Evolutionary conservation across 2,797 vertebrate species (phyloP), one percentile per base, ranked within the genome.

Genomic region (Leptodactylus fallax): DNA sequence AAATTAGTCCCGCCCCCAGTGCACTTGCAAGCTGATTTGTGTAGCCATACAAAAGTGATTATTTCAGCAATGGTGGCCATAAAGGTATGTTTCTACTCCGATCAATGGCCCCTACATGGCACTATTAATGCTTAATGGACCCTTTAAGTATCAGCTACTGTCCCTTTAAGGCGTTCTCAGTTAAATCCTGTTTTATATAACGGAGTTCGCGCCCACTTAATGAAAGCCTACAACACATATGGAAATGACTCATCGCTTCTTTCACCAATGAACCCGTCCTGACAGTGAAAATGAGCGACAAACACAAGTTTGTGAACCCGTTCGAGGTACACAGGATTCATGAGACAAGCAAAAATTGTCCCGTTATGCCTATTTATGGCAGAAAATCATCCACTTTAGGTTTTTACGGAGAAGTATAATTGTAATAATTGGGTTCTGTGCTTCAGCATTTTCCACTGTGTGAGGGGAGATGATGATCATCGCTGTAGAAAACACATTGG

Each of bases 171-270:
- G 16, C 36, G 45, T 63, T 61, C 67, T 76, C 69, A 61, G 61
- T 49, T 61, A 80, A 80, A 61, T 49, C 12, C 16, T 4, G 9
- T 23, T n/a, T 47, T 45, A 80, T 61, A n/a, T 80, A 61, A 47
- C 6, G 45, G 27, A 21, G 17, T 27, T 47, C 0, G 60, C 84
- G 12, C 84, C 74, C 72, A 61, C 21, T 17, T 76, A 60, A 76
- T 77, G 61, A 78, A 85, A 63, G 56, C 83, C 81, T 69, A 69
- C 81, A 69, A 82, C 21, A 69, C 81, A 82, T 82, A 82, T 82
- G 81, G 81, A 69, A 69, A 19, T 82, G 81, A 82, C n/a, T 82
- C 81, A 82, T 21, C 81, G 21, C 63, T 67, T 4, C 36, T 1
- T 53, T 69, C 11, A 53, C 49, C n/a, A 36, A 47, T 51, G 49